A percentile compares a stretch with the other conserved stretches of the same genome.
Conservation (phyloP, 2,888 invertebrate species). For the Yponomeuta evonymella region DNA sequence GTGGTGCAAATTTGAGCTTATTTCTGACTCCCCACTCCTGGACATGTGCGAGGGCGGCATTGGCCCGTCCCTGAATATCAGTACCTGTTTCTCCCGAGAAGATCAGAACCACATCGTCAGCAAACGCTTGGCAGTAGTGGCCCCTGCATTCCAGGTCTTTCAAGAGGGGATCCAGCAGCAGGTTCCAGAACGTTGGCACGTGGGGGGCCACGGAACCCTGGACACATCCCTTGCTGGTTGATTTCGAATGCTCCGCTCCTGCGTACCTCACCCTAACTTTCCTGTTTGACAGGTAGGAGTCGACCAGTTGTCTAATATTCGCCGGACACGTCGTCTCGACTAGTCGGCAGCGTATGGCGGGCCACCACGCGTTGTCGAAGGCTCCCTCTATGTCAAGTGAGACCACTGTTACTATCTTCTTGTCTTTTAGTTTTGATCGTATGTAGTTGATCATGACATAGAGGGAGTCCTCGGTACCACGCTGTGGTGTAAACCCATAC, state of each 20-base stretch:
- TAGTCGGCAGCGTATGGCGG: constrained; percentile 18
- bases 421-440: background rate
- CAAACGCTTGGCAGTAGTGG: constrained; percentile 3
- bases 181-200: constrained; percentile 22
- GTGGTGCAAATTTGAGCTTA: too few species aligned
- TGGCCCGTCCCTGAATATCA: too few species aligned
- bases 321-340: constrained; percentile 18
- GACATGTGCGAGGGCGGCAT: too few species aligned
- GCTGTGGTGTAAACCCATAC: background rate
- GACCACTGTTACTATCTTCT: background rate
- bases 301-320: constrained; percentile 17
- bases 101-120: too few species aligned
- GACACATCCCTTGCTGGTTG: too few species aligned
- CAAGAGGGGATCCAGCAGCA: constrained; percentile 22
- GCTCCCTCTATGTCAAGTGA: too few species aligned
- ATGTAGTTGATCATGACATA: constrained; percentile 8
- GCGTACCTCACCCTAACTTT: background rate
- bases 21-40: too few species aligned
- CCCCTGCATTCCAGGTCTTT: background rate
- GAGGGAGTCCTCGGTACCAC: constrained; percentile 16
- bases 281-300: constrained; percentile 17
- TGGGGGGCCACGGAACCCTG: too few species aligned
- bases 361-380: constrained; percentile 21
- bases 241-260: too few species aligned
- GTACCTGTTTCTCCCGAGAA: too few species aligned